Conservation (phyloP, 1,140 invertebrate species). For the Trinorchestia longiramus region DNA sequence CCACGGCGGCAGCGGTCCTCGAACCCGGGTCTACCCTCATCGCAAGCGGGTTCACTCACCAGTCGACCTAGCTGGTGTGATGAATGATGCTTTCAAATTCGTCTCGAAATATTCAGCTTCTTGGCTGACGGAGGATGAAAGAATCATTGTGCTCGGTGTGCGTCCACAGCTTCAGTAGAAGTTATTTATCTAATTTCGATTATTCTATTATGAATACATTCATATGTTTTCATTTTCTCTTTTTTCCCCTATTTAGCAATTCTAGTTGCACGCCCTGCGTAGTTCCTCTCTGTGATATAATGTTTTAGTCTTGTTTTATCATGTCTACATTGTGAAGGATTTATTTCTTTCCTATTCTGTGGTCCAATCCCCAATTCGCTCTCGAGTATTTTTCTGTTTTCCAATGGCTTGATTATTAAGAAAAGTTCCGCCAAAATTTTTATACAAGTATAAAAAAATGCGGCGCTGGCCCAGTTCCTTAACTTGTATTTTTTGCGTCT, state of each 20-base stretch:
- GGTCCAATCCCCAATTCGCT: not conserved
- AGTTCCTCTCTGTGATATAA: not conserved
- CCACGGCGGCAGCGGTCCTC: too few relatives aligned
- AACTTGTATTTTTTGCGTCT: not conserved
- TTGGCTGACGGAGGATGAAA: not conserved
- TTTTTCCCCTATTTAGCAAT: not conserved
- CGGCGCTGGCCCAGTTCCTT: not conserved
- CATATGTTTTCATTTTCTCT: not conserved
- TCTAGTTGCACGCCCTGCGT: not conserved
- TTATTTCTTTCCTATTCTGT: not conserved
- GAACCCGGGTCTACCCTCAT: too few relatives aligned
- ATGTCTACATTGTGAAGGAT: not conserved
- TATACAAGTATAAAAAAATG: not conserved
- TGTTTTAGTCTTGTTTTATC: not conserved
- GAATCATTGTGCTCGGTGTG: not conserved
- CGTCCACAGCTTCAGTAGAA: not conserved
- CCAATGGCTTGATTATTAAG: not conserved
- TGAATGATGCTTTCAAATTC: not conserved
- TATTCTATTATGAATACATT: not conserved
- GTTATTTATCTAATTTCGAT: not conserved
- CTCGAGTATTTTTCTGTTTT: not conserved
- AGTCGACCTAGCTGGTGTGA: too few relatives aligned
- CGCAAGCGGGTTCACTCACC: too few relatives aligned
- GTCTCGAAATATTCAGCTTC: not conserved
- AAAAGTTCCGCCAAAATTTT: not conserved